phyloP scores from a whole-genome alignment of 2,888 invertebrate species.

The Nipponacmea schrenckii region DNA sequence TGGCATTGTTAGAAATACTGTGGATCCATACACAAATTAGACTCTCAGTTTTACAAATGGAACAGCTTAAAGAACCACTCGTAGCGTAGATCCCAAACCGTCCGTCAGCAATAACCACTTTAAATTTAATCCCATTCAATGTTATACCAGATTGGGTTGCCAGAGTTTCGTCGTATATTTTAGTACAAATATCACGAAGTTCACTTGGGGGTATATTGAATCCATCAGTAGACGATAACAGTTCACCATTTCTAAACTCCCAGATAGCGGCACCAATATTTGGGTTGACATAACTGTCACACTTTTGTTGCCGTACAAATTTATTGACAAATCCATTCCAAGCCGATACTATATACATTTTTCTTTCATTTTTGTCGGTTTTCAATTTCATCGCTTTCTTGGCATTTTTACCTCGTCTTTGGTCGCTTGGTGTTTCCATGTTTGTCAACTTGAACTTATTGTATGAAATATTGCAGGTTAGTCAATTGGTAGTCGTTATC shows the following conservation, averaged over 20 bases:
- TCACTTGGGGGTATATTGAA: background rate
- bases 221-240: background rate
- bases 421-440: too few relatives aligned
- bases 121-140: conserved; percentile 42
- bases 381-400: too few relatives aligned
- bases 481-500: too few relatives aligned
- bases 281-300: background rate
- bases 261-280: background rate
- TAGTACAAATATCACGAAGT: background rate
- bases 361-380: background rate
- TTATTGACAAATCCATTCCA: background rate
- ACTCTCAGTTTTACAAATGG: conserved; percentile 49
- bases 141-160: conserved; percentile 44
- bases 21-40: conserved; percentile 49
- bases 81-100: conserved; percentile 51
- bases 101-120: conserved; percentile 52
- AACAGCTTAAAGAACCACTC: conserved; percentile 44
- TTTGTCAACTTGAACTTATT: too few relatives aligned
- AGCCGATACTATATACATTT: background rate
- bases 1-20: background rate
- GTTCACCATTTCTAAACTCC: background rate
- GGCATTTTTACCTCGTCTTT: too few relatives aligned
- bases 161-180: background rate
- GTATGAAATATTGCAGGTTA: too few relatives aligned
- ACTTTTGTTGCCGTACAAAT: background rate